Conservation (phyloP, 2,888 invertebrate genomes). For the Spilarctia lutea region DNA sequence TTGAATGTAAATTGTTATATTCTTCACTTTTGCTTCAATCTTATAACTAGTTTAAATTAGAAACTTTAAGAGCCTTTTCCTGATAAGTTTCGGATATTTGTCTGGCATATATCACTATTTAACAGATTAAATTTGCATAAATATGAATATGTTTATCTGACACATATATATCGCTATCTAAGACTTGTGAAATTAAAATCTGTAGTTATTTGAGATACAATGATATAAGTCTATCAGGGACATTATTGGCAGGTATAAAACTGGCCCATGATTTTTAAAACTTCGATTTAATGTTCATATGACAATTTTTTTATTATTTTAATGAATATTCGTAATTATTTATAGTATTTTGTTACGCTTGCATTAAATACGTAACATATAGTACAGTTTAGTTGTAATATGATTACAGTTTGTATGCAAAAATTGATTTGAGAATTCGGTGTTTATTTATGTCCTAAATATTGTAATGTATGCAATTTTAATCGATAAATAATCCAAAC, state of each 20-base stretch:
- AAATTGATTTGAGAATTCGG: neutral
- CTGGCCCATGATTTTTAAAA: too few species aligned
- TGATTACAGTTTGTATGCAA: neutral
- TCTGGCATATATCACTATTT: too few species aligned
- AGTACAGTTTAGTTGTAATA: neutral
- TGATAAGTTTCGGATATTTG: too few species aligned
- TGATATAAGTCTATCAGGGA: too few species aligned
- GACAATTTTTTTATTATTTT: conserved; percentile 3
- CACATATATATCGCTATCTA: too few species aligned
- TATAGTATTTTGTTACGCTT: neutral
- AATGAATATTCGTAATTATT: conserved; percentile 8
- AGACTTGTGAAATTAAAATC: too few species aligned
- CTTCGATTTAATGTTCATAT: neutral
- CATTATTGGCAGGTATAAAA: too few species aligned
- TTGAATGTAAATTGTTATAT: conserved; percentile 6
- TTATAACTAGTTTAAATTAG: conserved; percentile 3
- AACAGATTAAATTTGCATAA: too few species aligned
- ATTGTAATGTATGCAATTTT: neutral
- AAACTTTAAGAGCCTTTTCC: too few species aligned
- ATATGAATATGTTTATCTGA: too few species aligned
- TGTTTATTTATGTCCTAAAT: conserved; percentile 9
- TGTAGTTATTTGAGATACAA: too few species aligned
- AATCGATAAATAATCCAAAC: neutral
- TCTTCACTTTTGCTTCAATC: conserved; percentile 11
- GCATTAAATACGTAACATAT: neutral